phyloP scores from a whole-genome alignment of 2,113 vertebrate genomes.

The Macaca nemestrina region DNA sequence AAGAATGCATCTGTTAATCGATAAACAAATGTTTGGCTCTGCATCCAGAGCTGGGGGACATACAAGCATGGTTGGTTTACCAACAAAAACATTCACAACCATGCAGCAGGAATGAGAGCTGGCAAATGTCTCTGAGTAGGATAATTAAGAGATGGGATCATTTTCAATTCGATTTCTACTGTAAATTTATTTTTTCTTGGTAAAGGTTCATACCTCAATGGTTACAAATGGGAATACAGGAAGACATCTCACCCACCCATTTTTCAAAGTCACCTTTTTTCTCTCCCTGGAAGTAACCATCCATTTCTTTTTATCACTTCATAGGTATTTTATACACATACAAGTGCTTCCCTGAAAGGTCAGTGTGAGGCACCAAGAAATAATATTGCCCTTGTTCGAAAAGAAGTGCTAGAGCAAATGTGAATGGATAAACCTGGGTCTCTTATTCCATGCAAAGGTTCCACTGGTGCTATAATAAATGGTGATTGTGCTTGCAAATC shows the following conservation, averaged over 20 bases:
- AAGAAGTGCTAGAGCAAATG: neutral
- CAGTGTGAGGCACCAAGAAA: neutral
- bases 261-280: neutral
- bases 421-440: neutral
- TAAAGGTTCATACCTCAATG: neutral
- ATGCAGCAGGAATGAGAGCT: neutral
- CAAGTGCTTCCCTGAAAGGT: neutral
- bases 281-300: neutral
- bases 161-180: conserved; percentile 20
- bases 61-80: neutral
- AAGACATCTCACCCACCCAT: neutral
- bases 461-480: neutral
- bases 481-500: neutral
- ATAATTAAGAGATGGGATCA: neutral
- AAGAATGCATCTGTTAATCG: neutral
- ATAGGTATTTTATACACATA: neutral
- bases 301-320: neutral
- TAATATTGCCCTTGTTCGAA: neutral
- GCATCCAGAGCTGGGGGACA: neutral
- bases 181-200: conserved; percentile 6
- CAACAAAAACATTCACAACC: neutral
- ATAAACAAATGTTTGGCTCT: neutral
- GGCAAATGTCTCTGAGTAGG: neutral
- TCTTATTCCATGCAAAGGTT: neutral
- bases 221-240: neutral